A percentile compares a stretch with the other conserved stretches of the same genome.
Conservation (phyloP, 2,888 invertebrate species). For the Trypoxylon attenuatum region DNA sequence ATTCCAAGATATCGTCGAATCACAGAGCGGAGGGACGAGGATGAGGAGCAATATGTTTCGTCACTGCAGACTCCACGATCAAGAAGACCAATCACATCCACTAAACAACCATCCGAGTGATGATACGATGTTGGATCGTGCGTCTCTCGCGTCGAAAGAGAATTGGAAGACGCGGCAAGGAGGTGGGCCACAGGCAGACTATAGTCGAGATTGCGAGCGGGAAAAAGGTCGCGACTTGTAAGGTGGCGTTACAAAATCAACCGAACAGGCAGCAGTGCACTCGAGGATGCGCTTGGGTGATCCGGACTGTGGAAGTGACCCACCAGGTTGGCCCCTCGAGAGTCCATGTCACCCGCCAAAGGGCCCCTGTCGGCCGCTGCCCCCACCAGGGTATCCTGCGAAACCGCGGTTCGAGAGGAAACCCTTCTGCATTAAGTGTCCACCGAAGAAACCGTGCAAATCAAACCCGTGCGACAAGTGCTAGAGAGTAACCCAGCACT, state of each 20-base stretch:
- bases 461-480: slow-evolving; percentile 5
- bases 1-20: slow-evolving; percentile 1
- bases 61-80: background rate
- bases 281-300: slow-evolving; percentile 49
- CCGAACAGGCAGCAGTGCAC: too few relatives aligned
- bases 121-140: background rate
- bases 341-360: slow-evolving; percentile 62
- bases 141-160: background rate
- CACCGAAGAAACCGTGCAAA: slow-evolving; percentile 65
- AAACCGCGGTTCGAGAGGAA: slow-evolving; percentile 57
- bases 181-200: slow-evolving; percentile 36
- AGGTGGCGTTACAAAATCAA: too few relatives aligned
- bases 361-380: slow-evolving; percentile 58
- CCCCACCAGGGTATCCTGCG: slow-evolving; percentile 59
- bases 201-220: slow-evolving; percentile 1
- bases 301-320: slow-evolving; percentile 58
- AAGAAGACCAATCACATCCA: background rate
- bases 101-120: background rate
- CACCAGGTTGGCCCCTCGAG: slow-evolving; percentile 48
- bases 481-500: slow-evolving; percentile 54
- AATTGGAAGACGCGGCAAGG: slow-evolving; percentile 12
- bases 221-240: slow-evolving; percentile 15
- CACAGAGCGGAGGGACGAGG: slow-evolving; percentile 8
- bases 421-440: slow-evolving; percentile 66
- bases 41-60: slow-evolving; percentile 18